These are phyloP conservation scores for Neelides sp. DNA, from an alignment of 1,140 invertebrate species.

Conservation along the genomic window DNA sequence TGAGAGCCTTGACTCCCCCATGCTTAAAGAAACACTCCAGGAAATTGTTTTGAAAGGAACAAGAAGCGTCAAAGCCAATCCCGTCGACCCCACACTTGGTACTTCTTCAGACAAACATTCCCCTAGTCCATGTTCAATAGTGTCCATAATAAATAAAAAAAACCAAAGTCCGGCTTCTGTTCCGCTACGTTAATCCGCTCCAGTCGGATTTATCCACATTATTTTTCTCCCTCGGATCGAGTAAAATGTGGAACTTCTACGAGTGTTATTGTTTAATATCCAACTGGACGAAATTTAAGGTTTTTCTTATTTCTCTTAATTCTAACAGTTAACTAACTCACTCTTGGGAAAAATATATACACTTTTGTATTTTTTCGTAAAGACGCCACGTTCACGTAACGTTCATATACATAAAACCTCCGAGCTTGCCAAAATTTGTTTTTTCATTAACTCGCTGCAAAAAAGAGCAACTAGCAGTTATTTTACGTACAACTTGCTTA, in stretches of 20 bases:
- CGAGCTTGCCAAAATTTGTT: too few relatives aligned
- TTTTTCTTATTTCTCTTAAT: too few relatives aligned
- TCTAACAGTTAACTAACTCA: too few relatives aligned
- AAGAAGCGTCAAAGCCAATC: constrained; percentile 9
- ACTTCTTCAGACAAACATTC: constrained; percentile 1
- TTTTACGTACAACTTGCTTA: too few relatives aligned
- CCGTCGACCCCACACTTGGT: constrained; percentile 1
- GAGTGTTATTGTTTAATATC: not conserved
- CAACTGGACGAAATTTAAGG: too few relatives aligned
- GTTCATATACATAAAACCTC: too few relatives aligned
- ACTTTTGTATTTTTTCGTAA: too few relatives aligned
- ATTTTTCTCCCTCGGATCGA: not conserved
- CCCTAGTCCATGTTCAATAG: not conserved
- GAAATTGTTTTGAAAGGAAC: constrained; percentile 10
- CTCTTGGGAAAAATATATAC: too few relatives aligned
- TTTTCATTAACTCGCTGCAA: too few relatives aligned
- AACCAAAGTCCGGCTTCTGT: not conserved
- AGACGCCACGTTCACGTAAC: too few relatives aligned
- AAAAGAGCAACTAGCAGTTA: too few relatives aligned
- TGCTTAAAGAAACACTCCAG: constrained; percentile 9
- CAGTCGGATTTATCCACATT: not conserved
- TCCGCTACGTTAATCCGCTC: not conserved
- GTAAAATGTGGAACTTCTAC: not conserved
- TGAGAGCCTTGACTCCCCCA: constrained; percentile 2
- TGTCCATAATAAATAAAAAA: not conserved